phyloP scores from a whole-genome alignment of 2,113 vertebrate genomes.

The Sceloporus undulatus region DNA sequence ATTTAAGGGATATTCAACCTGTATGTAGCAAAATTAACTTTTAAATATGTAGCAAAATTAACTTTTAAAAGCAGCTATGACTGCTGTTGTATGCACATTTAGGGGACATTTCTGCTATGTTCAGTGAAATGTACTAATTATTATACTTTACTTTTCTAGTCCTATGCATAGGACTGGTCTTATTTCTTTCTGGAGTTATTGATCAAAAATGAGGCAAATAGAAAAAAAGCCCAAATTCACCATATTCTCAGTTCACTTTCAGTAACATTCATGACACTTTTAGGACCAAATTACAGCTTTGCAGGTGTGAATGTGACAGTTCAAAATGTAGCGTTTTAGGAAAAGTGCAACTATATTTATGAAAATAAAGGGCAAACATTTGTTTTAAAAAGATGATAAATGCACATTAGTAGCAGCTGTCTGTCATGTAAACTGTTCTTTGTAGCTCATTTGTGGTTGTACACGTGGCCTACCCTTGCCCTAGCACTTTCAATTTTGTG shows the following conservation, averaged over 20 bases:
- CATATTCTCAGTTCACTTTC: neutral
- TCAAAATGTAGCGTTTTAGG: neutral
- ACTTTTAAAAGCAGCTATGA: neutral
- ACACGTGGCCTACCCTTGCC: neutral
- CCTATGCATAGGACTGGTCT: neutral
- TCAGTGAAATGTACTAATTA: neutral
- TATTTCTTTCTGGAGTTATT: neutral
- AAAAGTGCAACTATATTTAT: neutral
- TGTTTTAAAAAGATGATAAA: neutral
- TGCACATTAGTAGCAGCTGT: neutral
- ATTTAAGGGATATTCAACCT: too few species aligned
- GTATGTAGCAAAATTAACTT: too few species aligned
- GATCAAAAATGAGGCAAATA: neutral
- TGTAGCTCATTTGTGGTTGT: neutral
- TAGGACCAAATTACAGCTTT: neutral
- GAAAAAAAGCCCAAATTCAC: neutral
- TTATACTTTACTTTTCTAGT: neutral
- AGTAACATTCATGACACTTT: neutral
- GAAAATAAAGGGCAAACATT: neutral
- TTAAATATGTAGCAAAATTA: neutral
- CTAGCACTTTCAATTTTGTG: neutral
- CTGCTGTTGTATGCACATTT: neutral
- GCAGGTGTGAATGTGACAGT: neutral
- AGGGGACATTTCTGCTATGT: neutral
- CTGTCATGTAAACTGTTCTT: neutral